These are phyloP conservation scores for Frankliniella fusca DNA, from an alignment of 2,888 invertebrate species.

Conservation along the genomic window DNA sequence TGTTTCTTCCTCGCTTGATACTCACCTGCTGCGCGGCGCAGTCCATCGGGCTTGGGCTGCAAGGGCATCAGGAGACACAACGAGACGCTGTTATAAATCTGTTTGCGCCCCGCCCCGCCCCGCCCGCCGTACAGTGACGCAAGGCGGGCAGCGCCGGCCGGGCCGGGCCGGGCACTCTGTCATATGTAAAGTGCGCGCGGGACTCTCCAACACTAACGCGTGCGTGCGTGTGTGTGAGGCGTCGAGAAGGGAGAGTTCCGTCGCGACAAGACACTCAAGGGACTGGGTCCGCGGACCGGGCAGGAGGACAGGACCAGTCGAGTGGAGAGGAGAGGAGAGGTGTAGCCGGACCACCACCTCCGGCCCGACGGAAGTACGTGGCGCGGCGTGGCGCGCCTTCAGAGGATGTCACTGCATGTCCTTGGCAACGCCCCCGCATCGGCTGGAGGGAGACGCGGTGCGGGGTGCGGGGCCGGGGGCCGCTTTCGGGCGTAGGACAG, in stretches of 20 bases:
- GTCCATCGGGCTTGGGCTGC: no score
- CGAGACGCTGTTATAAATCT: no score
- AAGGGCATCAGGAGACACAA: no score
- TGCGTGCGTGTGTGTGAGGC: background rate
- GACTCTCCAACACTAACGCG: background rate
- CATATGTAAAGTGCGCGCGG: background rate
- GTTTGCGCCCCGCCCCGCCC: background rate
- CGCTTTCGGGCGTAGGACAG: background rate
- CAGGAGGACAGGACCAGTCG: background rate
- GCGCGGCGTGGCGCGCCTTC: background rate
- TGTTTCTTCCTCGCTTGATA: no score
- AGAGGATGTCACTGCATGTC: slow-evolving; percentile 3
- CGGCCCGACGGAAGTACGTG: background rate
- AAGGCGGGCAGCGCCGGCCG: background rate
- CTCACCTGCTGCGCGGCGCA: no score
- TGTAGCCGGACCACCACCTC: no score
- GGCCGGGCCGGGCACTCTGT: background rate
- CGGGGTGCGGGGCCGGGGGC: background rate
- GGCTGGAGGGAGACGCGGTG: background rate
- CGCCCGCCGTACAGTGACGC: background rate
- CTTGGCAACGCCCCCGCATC: background rate
- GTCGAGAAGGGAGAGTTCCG: no score
- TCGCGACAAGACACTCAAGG: background rate
- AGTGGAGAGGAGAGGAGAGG: no score
- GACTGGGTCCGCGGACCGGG: background rate